Evolutionary conservation across 2,113 vertebrate species (phyloP).

Genomic region (Thomomys bottae): DNA sequence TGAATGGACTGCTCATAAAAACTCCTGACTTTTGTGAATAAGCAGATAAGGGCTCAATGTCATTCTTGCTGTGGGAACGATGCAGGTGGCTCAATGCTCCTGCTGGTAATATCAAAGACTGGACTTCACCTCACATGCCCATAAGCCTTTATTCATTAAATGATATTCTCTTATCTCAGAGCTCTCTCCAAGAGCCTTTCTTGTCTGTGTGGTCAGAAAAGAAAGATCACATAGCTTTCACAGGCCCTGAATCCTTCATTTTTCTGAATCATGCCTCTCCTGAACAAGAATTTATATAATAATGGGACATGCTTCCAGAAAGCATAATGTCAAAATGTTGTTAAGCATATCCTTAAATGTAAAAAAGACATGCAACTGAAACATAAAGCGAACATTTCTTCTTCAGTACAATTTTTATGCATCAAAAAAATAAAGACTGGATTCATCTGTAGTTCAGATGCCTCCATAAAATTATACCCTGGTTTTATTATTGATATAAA

Average conservation of each 20-base stretch:
- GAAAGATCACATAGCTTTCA: slow-evolving; percentile 33
- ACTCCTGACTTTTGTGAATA: slow-evolving; percentile 9
- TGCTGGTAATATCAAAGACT: not conserved
- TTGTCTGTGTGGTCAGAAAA: slow-evolving; percentile 25
- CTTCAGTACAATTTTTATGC: not conserved
- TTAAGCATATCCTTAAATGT: not conserved
- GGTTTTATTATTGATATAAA: not conserved
- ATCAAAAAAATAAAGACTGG: not conserved
- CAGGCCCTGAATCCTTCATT: not conserved
- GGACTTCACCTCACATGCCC: not conserved
- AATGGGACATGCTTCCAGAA: not conserved
- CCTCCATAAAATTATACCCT: not conserved
- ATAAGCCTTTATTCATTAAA: slow-evolving; percentile 21
- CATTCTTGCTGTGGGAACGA: not conserved
- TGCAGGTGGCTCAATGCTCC: not conserved
- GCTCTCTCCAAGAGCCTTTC: not conserved
- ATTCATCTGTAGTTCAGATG: not conserved
- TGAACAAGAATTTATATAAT: slow-evolving; percentile 34
- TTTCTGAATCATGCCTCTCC: slow-evolving; percentile 47
- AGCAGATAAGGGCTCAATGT: not conserved
- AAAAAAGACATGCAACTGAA: not conserved
- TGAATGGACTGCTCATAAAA: not conserved
- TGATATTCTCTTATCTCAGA: slow-evolving; percentile 31
- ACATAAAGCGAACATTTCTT: not conserved
- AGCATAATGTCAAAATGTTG: not conserved